Evolutionary conservation across 2,888 invertebrate genomes (phyloP).

Genomic region (Dioctria linearis): DNA sequence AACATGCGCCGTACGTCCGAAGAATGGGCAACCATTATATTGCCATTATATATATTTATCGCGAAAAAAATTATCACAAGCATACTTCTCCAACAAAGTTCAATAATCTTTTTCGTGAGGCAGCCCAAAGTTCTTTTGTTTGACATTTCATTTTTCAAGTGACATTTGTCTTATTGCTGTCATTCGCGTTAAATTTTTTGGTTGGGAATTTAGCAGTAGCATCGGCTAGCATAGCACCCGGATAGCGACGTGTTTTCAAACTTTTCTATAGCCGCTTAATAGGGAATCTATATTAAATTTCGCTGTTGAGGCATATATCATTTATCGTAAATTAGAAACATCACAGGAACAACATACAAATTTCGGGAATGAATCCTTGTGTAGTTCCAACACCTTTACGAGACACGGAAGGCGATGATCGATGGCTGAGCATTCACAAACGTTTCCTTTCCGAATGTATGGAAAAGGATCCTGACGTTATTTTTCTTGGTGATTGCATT

Average conservation of each 20-base stretch:
- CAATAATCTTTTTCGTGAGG: not conserved
- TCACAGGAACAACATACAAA: not conserved
- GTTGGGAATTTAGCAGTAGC: conserved; percentile 19
- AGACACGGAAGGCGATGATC: conserved; percentile 87
- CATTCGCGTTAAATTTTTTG: conserved; percentile 30
- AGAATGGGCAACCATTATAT: too few relatives aligned
- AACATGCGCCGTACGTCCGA: too few relatives aligned
- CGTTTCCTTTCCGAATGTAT: conserved; percentile 87
- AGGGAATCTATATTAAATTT: too few relatives aligned
- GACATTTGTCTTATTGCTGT: not conserved
- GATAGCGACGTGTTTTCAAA: too few relatives aligned
- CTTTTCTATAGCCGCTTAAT: too few relatives aligned
- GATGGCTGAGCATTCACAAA: conserved; percentile 85
- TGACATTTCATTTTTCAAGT: conserved; percentile 23
- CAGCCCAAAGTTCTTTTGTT: not conserved
- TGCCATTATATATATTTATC: too few relatives aligned
- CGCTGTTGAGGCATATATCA: too few relatives aligned
- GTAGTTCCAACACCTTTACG: conserved; percentile 79
- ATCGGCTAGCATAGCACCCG: not conserved
- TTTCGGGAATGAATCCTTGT: conserved; percentile 79
- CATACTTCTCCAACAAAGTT: too few relatives aligned
- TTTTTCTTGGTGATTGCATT: conserved; percentile 92
- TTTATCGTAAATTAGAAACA: not conserved
- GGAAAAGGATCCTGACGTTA: conserved; percentile 92
- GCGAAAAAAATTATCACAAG: too few relatives aligned